These are phyloP conservation scores for Synanthedon myopaeformis DNA, from an alignment of 2,888 invertebrate species.

Conservation along the genomic window DNA sequence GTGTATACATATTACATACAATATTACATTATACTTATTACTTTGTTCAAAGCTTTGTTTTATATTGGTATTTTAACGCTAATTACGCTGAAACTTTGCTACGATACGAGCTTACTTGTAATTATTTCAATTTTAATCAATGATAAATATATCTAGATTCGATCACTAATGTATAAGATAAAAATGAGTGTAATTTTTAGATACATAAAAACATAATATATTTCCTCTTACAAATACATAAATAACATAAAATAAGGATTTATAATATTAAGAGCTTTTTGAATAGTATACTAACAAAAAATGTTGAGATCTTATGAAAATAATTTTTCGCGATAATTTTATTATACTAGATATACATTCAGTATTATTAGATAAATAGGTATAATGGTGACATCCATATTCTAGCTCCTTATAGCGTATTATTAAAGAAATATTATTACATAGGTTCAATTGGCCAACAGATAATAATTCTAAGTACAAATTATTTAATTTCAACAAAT, in stretches of 20 bases:
- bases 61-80: neutral
- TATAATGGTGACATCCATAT: slow-evolving; percentile 43
- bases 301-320: slow-evolving; percentile 58
- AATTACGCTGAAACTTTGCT: slow-evolving; percentile 25
- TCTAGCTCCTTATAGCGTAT: slow-evolving; percentile 51
- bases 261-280: slow-evolving; percentile 64
- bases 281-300: slow-evolving; percentile 60
- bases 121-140: slow-evolving; percentile 28
- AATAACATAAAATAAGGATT: slow-evolving; percentile 40
- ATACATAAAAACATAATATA: slow-evolving; percentile 34
- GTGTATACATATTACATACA: too few species aligned
- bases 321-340: slow-evolving; percentile 59
- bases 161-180: slow-evolving; percentile 33
- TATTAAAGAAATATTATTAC: slow-evolving; percentile 19
- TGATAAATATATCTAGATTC: slow-evolving; percentile 27
- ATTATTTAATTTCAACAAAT: neutral
- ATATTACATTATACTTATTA: too few species aligned
- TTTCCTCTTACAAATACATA: slow-evolving; percentile 45
- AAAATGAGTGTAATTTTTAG: slow-evolving; percentile 32
- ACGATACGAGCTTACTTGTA: slow-evolving; percentile 42
- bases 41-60: neutral
- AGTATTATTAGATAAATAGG: slow-evolving; percentile 66
- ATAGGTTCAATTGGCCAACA: slow-evolving; percentile 47
- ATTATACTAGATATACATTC: slow-evolving; percentile 64
- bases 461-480: slow-evolving; percentile 17